These are phyloP conservation scores for Centropus bengalensis DNA, from an alignment of 2,113 vertebrate genomes.

Conservation along the genomic window DNA sequence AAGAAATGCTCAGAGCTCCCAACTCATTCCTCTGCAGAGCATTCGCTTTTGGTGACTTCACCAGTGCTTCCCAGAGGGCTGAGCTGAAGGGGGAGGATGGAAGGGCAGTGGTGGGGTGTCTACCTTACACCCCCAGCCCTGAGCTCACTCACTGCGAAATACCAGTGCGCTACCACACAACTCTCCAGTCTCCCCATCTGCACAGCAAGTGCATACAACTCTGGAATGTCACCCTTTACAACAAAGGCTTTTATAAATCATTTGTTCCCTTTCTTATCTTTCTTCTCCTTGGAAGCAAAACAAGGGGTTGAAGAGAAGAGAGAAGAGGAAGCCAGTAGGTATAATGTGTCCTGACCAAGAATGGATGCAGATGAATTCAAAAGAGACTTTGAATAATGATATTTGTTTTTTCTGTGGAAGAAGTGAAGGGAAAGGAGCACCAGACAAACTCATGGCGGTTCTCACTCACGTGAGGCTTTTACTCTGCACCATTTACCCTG, in stretches of 20 bases:
- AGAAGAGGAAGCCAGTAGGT: neutral
- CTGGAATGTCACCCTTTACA: neutral
- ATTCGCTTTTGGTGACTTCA: fast-evolving
- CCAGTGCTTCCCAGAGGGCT: neutral
- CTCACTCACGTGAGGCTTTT: conserved; percentile 13
- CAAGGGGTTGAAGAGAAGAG: fast-evolving
- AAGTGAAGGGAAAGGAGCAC: neutral
- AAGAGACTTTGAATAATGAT: neutral
- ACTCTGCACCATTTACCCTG: conserved; percentile 58
- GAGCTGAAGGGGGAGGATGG: neutral
- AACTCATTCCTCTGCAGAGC: neutral
- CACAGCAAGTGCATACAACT: fast-evolving
- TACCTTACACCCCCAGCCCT: fast-evolving
- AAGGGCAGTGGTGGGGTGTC: neutral
- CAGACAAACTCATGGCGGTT: neutral
- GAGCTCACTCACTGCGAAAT: fast-evolving
- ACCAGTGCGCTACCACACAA: fast-evolving
- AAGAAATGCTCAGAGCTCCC: neutral
- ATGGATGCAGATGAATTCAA: neutral
- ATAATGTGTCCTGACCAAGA: neutral
- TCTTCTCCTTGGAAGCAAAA: neutral
- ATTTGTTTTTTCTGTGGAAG: neutral
- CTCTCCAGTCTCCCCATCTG: neutral
- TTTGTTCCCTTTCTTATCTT: neutral
- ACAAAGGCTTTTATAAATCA: neutral